Base-by-base conservation (phyloP, 2,113 vertebrate species). In the Cisticola juncidis region DNA sequence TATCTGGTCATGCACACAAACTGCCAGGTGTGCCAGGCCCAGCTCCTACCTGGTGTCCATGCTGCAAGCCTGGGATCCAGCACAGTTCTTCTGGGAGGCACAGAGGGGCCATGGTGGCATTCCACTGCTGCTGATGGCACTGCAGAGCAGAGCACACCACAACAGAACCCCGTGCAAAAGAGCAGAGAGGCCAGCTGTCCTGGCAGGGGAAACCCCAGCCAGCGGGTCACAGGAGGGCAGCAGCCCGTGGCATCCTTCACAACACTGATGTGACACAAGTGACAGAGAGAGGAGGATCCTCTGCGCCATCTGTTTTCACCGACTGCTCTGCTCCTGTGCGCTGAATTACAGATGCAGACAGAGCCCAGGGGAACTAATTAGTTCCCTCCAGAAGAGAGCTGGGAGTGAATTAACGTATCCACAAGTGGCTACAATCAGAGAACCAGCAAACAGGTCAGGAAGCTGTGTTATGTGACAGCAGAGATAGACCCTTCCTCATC, bases 351-450 rank as follows among this genome's bases (percentile, higher is more conserved):
- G 44, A 79, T 7, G 17, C 5, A 92, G 74, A n/a, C 56, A 92
- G 74, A 73, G 36, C 82, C 47, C 93, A 70, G 44, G 85, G 60
- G 78, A 73, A 29, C 69, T 51, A 74, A 93, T 77, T 89, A 95
- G 54, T 35, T 58, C 44, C 14, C 58, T 94, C 24, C 77, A 80
- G 72, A 86, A 91, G 57, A 71, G 33, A 76, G 48, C 42, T 71
- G 45, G 36, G 29, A 76, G 31, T n/a, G 5, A 89, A 91, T 66
- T 76, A 94, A 68, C 21, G 15, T 44, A 65, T 2, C 45, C 36
- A 70, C 54, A 70, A 57, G 26, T 4, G 0, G 40, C 16, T 29
- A 48, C 53, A 60, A 69, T 21, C 58, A 85, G 60, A 47, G 42
- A 86, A 65, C n/a, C 24, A 76, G 44, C 68, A 57, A 57, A 8